A percentile compares a stretch with the other conserved stretches of the same genome.
Conservation (phyloP, 2,113 vertebrate genomes). For the Vicugna pacos region DNA sequence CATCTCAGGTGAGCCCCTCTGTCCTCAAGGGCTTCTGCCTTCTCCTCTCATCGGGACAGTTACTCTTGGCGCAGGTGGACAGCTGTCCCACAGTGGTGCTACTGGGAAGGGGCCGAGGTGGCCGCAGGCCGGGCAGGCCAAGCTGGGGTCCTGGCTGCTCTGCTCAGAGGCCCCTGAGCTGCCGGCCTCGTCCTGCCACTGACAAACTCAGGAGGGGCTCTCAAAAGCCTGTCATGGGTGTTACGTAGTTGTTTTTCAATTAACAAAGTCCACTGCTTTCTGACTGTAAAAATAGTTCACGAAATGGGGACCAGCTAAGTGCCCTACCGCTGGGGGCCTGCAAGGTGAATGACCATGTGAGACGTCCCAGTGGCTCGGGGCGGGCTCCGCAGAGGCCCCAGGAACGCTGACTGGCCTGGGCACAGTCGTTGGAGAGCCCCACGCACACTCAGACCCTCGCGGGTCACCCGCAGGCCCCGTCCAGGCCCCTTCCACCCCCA, state of each 20-base stretch:
- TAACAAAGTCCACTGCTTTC: neutral
- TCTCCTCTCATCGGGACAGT: constrained; percentile 64
- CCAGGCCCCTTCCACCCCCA: neutral
- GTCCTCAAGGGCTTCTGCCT: constrained; percentile 66
- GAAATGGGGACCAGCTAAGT: neutral
- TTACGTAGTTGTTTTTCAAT: neutral
- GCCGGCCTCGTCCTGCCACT: neutral
- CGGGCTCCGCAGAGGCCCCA: no score
- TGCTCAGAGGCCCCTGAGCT: no score
- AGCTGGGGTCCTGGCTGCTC: neutral
- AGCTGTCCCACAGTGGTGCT: neutral
- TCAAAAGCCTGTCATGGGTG: neutral
- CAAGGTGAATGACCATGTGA: accelerated
- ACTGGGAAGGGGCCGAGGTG: neutral
- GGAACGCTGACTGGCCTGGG: no score
- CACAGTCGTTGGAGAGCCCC: no score
- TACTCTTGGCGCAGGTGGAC: no score
- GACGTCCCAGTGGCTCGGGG: neutral
- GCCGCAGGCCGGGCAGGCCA: neutral
- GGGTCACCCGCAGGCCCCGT: neutral
- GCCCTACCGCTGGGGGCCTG: neutral
- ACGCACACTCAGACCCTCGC: neutral
- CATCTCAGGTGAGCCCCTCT: constrained; percentile 61
- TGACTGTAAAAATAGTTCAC: neutral
- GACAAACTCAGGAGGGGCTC: neutral